These are phyloP conservation scores for Sisyra nigra DNA, from an alignment of 2,888 invertebrate genomes.

Conservation along the genomic window DNA sequence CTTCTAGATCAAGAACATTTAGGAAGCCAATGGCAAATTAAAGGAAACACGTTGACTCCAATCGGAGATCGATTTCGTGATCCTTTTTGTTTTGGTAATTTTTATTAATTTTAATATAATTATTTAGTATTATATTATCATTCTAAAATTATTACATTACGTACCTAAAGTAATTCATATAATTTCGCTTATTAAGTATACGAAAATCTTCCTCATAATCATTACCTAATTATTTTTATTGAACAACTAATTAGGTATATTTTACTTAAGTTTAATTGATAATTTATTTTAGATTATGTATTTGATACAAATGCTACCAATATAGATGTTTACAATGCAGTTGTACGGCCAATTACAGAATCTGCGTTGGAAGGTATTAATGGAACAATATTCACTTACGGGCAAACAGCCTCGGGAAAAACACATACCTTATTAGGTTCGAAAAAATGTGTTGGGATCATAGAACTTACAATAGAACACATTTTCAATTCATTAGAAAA, in stretches of 20 bases:
- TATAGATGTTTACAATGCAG: slow-evolving; percentile 42
- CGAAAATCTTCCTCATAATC: no score
- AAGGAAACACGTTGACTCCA: slow-evolving; percentile 39
- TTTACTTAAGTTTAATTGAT: slow-evolving; percentile 5
- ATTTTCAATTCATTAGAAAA: slow-evolving; percentile 50
- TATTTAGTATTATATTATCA: not conserved
- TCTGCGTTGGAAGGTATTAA: slow-evolving; percentile 60
- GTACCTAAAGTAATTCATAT: not conserved
- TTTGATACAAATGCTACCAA: slow-evolving; percentile 44
- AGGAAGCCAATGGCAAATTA: slow-evolving; percentile 41
- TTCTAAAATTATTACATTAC: not conserved
- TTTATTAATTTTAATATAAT: slow-evolving; percentile 3
- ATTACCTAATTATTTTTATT: no score
- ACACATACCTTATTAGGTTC: slow-evolving; percentile 74
- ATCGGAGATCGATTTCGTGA: slow-evolving; percentile 34
- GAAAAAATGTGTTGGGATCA: slow-evolving; percentile 50
- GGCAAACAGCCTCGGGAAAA: slow-evolving; percentile 82
- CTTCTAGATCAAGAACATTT: slow-evolving; percentile 40
- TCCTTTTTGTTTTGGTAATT: slow-evolving; percentile 29
- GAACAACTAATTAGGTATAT: not conserved
- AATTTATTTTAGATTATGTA: slow-evolving; percentile 43
- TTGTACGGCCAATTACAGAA: slow-evolving; percentile 56
- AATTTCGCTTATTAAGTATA: not conserved
- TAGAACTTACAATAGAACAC: slow-evolving; percentile 51
- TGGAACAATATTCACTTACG: slow-evolving; percentile 83